phyloP scores from a whole-genome alignment of 1,140 invertebrate genomes.

The Drosophila santomea region DNA sequence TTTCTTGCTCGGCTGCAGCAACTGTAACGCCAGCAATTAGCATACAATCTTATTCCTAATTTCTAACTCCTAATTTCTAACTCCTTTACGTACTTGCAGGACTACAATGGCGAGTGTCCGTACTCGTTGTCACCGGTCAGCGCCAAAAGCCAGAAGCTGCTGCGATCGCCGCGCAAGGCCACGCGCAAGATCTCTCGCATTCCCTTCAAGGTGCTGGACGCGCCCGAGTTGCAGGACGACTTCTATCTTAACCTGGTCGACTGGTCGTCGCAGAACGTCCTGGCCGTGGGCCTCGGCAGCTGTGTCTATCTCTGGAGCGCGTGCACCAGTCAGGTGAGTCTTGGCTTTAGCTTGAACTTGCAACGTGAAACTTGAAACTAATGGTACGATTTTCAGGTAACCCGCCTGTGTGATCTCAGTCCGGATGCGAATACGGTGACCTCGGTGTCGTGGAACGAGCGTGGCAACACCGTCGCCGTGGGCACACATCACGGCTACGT shows the following conservation, averaged over 20 bases:
- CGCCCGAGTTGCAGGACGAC: slow-evolving; percentile 99
- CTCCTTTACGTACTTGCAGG: slow-evolving; percentile 73
- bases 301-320: slow-evolving; percentile 99
- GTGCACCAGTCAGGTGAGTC: slow-evolving; percentile 96
- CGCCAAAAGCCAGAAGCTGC: slow-evolving; percentile 96
- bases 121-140: slow-evolving; percentile 97
- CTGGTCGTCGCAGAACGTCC: slow-evolving; percentile 99
- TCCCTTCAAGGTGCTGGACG: slow-evolving; percentile 98
- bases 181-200: slow-evolving; percentile 98
- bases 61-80: too few relatives aligned
- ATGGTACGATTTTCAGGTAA: slow-evolving; percentile 87
- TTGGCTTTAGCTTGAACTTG: too few relatives aligned
- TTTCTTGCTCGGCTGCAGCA: slow-evolving; percentile 50
- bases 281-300: slow-evolving; percentile 98
- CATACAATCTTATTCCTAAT: too few relatives aligned
- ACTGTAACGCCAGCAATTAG: slow-evolving; percentile 43
- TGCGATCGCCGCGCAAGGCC: slow-evolving; percentile 97
- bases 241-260: slow-evolving; percentile 99
- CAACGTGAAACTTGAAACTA: background rate
- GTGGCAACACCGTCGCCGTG: slow-evolving; percentile 98
- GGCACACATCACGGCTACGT: slow-evolving; percentile 98
- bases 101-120: slow-evolving; percentile 89
- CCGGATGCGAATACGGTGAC: slow-evolving; percentile 97
- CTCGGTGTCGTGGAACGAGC: slow-evolving; percentile 99
- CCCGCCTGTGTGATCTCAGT: slow-evolving; percentile 97